phyloP scores from a whole-genome alignment of 2,888 invertebrate genomes.

The Alviniconcha strummeri region DNA sequence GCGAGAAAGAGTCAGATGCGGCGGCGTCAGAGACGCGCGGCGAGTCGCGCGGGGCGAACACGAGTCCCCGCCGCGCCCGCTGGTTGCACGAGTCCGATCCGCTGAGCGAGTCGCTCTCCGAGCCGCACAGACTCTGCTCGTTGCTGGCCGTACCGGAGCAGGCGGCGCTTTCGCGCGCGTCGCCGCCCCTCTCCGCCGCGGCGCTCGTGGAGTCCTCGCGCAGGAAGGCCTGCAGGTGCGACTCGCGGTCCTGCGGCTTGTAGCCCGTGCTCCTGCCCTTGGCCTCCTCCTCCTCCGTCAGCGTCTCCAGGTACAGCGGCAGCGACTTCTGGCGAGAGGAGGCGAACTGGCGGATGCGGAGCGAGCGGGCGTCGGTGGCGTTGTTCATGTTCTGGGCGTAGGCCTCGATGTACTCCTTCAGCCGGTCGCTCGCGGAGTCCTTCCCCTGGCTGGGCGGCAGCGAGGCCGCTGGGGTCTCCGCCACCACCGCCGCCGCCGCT shows the following conservation, averaged over 20 bases:
- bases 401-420: conserved; percentile 40
- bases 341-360: conserved; percentile 48
- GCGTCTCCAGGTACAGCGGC: conserved; percentile 62
- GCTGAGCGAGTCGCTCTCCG: conserved; percentile 29
- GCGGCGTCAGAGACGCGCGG: neutral
- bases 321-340: conserved; percentile 59
- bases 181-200: neutral
- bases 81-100: conserved; percentile 14
- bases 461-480: neutral
- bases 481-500: neutral
- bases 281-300: conserved; percentile 62
- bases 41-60: neutral
- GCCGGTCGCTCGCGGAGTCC: conserved; percentile 30
- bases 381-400: conserved; percentile 29
- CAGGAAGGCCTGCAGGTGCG: conserved; percentile 36
- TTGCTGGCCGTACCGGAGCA: conserved; percentile 21
- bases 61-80: neutral
- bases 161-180: neutral
- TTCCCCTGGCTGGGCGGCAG: conserved; percentile 11
- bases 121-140: conserved; percentile 18
- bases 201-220: conserved; percentile 34
- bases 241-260: conserved; percentile 37
- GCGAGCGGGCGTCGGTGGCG: neutral
- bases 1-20: neutral
- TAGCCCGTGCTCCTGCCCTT: conserved; percentile 20